These are phyloP conservation scores for Colletes latitarsis DNA, from an alignment of 1,140 invertebrate species.

Conservation along the genomic window DNA sequence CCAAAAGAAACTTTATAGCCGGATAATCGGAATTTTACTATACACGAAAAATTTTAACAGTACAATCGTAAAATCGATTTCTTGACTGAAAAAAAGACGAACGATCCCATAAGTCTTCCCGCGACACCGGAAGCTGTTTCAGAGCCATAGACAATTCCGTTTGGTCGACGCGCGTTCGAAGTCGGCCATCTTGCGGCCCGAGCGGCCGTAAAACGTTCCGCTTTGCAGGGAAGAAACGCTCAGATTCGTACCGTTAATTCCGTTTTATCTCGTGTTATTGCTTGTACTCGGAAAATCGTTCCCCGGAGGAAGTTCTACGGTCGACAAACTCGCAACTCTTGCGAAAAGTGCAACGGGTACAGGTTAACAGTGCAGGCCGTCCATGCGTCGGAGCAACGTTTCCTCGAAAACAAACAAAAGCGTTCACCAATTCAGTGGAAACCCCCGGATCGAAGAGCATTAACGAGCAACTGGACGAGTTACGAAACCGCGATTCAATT, in stretches of 20 bases:
- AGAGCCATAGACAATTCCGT: too few species aligned
- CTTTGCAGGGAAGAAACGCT: too few species aligned
- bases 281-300: background rate
- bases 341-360: background rate
- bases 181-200: too few species aligned
- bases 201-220: too few species aligned
- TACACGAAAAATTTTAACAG: too few species aligned
- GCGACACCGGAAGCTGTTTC: too few species aligned
- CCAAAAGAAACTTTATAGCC: too few species aligned
- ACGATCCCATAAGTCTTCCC: too few species aligned
- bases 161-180: too few species aligned
- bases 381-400: background rate
- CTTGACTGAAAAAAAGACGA: too few species aligned
- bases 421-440: slow-evolving; percentile 1
- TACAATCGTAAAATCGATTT: too few species aligned
- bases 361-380: background rate
- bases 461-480: slow-evolving; percentile 24
- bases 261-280: background rate
- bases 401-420: slow-evolving; percentile 12
- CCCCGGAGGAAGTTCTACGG: background rate
- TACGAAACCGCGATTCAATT: slow-evolving; percentile 24
- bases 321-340: background rate
- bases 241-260: background rate
- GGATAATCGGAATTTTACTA: too few species aligned
- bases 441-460: slow-evolving; percentile 23